Base-by-base conservation (phyloP, 1,140 invertebrate genomes). In the Chironomus tepperi region DNA sequence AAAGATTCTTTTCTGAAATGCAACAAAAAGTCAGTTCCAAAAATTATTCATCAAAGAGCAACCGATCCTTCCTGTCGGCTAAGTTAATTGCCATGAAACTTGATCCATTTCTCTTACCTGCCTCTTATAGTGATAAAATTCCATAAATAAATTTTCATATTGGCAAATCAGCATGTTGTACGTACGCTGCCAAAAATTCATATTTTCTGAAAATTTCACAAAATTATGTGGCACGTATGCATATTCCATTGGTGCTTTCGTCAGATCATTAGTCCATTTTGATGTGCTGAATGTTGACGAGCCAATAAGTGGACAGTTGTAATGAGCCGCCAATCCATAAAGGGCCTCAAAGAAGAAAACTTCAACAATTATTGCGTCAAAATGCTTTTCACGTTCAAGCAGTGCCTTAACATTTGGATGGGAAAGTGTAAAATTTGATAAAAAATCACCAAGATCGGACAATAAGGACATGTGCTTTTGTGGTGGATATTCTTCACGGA, bases 361-460 rank as follows among this genome's bases (percentile, higher is more conserved):
- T 76, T 83, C 81, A 16, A 74, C 74, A 34, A 83, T 80, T 8
- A 83, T 79, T 2, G 78, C 79, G 75, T 83, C 81, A 18, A 78
- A 83, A 57, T 34, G 47, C 8, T 73, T 21, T 24, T 76, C 43
- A 43, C 5, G 7, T 7, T 47, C 73, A 5, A 12, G 7, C 15
- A 9, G 43, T 10, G 1, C n/a, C n/a, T 34, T 34, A 34, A 34
- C 24, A 34, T 34, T 42, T 8, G 16, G 19, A 57, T 16, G 43
- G n/a, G 8, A 43, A 7, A 74, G 43, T 18, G 73, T 47, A 1
- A 19, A 43, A 57, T 74, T 47, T 18, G 73, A 16, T 6, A 74
- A 9, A 57, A 12, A 57, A 3, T 57, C 47, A 2, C n/a, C 47
- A 57, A 57, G n/a, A 7, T 57, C 47, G 2, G 47, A 57, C 1